Evolutionary conservation across 2,113 vertebrate genomes (phyloP), one percentile per base, ranked within the genome.

Genomic region (Eurypyga helias): DNA sequence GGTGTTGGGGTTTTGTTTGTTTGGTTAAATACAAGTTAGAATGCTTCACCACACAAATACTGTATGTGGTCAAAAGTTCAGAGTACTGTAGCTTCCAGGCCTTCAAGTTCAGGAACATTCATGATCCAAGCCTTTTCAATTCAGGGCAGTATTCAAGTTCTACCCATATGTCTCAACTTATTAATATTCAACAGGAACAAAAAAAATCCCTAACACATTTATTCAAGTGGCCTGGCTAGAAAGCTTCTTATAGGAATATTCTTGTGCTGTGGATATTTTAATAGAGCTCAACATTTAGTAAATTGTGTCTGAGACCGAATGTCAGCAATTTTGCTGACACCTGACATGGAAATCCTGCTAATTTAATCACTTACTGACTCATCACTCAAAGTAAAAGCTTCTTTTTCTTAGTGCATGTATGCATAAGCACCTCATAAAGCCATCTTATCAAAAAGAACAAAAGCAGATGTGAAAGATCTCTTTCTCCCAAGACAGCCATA

Each of bases 381-480:
- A 71, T 29, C 88, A 80, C 80, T 34, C 49, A 38, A 31, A 88
- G 70, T 29, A 88, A 80, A 83, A 92, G 28, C 64, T 71, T 21
- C 48, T 89, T 92, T 81, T 93, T 69, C 88, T 75, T 87, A 83
- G 83, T 67, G 71, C 41, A 8, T 11, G 7, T 34, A 34, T 79
- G 41, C 62, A 69, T 25, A 28, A 92, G 62, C 61, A 89, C 58
- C 85, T 60, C 77, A 61, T 69, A 18, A 93, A 95, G 69, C 34
- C 61, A 66, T 41, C 71, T 34, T 72, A 62, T 19, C 92, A 70
- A 54, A 54, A 62, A 77, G 58, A 88, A 72, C 70, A 61, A 41
- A 71, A 88, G 92, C 86, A 96, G 85, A 64, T 86, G 90, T 69
- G 58, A 72, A 73, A 91, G 67, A 90, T 58, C 75, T 73, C 71